Evolutionary conservation across 2,797 vertebrate genomes (phyloP).

Genomic region (Tenualosa thibaudeaui): DNA sequence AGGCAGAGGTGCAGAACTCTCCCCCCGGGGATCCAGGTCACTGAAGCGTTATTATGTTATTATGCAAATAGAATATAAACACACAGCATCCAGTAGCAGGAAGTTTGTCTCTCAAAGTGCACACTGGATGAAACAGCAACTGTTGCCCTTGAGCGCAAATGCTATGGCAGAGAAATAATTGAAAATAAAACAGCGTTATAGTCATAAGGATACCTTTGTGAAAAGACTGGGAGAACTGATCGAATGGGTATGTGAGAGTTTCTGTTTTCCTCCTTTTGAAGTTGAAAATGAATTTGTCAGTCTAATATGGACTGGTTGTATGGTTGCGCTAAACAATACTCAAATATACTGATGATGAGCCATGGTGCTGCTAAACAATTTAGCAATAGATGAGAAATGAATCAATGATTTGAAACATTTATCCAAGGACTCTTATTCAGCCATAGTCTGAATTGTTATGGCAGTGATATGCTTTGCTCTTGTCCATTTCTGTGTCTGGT

Average conservation of each 20-base stretch:
- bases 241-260: not conserved
- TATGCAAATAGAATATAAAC: conserved; percentile 21
- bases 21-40: conserved; percentile 3
- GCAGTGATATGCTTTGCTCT: not conserved
- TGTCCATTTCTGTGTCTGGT: not conserved
- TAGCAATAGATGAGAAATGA: not conserved
- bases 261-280: not conserved
- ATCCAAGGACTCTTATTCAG: not conserved
- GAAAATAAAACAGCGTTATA: not conserved
- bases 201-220: not conserved
- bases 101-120: conserved; percentile 12
- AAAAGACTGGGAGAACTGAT: conserved; percentile 4
- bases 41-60: conserved; percentile 22
- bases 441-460: not conserved
- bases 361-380: not conserved
- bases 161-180: not conserved
- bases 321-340: not conserved
- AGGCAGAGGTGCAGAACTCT: conserved; percentile 15
- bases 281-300: not conserved
- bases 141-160: not conserved
- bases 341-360: not conserved
- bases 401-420: not conserved
- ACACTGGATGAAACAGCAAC: not conserved
- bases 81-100: not conserved
- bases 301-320: not conserved